Conservation (phyloP, 1,140 invertebrate species). For the Papilio helenus region DNA sequence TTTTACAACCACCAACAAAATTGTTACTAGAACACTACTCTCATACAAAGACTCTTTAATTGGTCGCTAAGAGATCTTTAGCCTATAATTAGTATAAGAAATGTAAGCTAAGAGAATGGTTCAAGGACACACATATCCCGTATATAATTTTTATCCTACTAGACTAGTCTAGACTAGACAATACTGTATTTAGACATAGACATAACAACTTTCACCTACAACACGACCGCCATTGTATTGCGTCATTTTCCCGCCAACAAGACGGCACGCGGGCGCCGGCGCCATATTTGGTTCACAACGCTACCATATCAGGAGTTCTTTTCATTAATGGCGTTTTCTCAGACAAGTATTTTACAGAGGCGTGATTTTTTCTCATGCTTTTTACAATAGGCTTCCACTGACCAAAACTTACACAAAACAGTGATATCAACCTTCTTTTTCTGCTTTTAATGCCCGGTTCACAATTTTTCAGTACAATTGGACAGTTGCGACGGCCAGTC, state of each 20-base stretch:
- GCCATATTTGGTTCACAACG: neutral
- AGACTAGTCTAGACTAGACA: neutral
- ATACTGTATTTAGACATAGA: neutral
- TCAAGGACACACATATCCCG: no score
- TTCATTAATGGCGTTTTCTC: slow-evolving; percentile 48
- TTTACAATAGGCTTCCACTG: neutral
- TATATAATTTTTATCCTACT: neutral
- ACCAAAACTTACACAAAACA: no score
- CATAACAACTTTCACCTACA: slow-evolving; percentile 25
- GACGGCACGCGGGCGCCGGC: slow-evolving; percentile 22
- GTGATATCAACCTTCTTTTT: no score
- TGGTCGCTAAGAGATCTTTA: neutral
- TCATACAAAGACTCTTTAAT: neutral
- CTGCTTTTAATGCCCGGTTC: no score
- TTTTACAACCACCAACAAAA: no score
- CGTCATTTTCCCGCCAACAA: slow-evolving; percentile 30
- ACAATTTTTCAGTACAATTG: no score
- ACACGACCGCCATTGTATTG: slow-evolving; percentile 16
- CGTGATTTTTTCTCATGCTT: neutral
- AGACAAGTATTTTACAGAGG: neutral
- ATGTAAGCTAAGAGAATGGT: no score
- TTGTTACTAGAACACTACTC: no score
- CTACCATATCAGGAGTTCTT: neutral
- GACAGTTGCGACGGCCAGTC: no score
- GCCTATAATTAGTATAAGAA: neutral